Evolutionary conservation across 37 sponge, comb jelly and placozoan genomes (phyloP), one percentile per base, ranked within the genome.

Genomic region (Amphimedon queenslandica): DNA sequence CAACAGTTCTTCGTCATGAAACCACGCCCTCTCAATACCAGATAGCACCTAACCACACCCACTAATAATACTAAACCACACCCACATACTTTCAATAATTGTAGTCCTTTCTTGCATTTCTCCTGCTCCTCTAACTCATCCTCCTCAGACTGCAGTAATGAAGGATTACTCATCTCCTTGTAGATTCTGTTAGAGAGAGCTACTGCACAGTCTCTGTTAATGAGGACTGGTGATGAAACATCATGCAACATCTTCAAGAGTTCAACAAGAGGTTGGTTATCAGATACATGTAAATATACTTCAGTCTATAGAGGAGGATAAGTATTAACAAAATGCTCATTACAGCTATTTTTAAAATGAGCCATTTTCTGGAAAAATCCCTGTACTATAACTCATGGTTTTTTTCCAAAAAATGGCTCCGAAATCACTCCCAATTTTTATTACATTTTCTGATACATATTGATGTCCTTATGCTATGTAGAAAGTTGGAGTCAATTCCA

Each of bases 161-260:
- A n/a, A 0, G 75, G 69, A 4, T 74, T 69, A 57, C 67, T 57
- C 64, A 82, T 47, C 55, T 69, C 69, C 29, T 47, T 13, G 29
- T 64, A 70, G 11, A 64, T 40, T 31, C 57, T 74, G 21, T 60
- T 38, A 56, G 75, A 76, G 16, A 82, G 58, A n/a, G 69, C 64
- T 37, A 51, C 34, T 11, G 75, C 58, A 75, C 60, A 77, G 31
- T 71, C 69, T 5, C 65, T 37, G 64, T 91, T 87, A 53, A 83
- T 38, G 36, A 91, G 33, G 58, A 85, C 74, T 8, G 86, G 76
- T 20, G 80, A 82, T n/a, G 74, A 63, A 23, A 71, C 51, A 69
- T 91, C 92, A 75, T 85, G 53, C 5, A 91, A 75, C 8, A 67
- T 65, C 40, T 56, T 80, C 42, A 91, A 51, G 1, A 77, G 74